These are phyloP conservation scores for Apogon hyalosoma DNA, from an alignment of 2,797 vertebrate species.

Conservation along the genomic window DNA sequence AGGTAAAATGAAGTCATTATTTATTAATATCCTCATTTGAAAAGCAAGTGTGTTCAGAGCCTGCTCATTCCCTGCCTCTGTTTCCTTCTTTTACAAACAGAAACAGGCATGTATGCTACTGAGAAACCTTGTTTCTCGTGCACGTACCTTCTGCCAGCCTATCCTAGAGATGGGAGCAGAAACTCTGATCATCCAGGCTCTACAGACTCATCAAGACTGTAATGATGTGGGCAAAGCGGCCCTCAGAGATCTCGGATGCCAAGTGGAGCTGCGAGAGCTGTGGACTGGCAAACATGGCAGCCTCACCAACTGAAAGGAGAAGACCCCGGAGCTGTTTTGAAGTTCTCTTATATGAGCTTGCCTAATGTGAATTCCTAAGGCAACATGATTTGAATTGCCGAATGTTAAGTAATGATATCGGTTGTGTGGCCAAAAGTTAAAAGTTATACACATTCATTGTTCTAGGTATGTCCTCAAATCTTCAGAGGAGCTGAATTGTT, in stretches of 20 bases:
- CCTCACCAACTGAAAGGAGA: constrained; percentile 83
- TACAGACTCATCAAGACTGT: constrained; percentile 87
- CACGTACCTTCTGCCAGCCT: constrained; percentile 81
- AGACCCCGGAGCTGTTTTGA: neutral
- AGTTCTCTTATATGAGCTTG: neutral
- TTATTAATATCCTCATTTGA: neutral
- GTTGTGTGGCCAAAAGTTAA: constrained; percentile 2
- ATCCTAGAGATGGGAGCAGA: constrained; percentile 96
- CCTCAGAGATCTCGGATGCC: constrained; percentile 93
- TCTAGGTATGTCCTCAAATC: neutral
- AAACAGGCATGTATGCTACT: constrained; percentile 95
- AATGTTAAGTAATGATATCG: constrained; percentile 9
- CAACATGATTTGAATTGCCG: neutral
- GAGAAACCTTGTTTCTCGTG: constrained; percentile 92
- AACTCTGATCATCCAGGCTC: constrained; percentile 87
- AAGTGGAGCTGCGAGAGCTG: constrained; percentile 92
- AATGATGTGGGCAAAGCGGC: constrained; percentile 90
- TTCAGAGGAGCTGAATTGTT: constrained; percentile 9
- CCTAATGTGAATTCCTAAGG: neutral
- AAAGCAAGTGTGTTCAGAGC: neutral
- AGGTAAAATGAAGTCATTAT: constrained; percentile 81
- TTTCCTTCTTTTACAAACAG: constrained; percentile 72
- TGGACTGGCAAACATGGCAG: constrained; percentile 95
- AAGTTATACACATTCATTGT: neutral
- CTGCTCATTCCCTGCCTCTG: neutral